These are phyloP conservation scores for Lycaena phlaeas DNA, from an alignment of 2,888 invertebrate species.

Conservation along the genomic window DNA sequence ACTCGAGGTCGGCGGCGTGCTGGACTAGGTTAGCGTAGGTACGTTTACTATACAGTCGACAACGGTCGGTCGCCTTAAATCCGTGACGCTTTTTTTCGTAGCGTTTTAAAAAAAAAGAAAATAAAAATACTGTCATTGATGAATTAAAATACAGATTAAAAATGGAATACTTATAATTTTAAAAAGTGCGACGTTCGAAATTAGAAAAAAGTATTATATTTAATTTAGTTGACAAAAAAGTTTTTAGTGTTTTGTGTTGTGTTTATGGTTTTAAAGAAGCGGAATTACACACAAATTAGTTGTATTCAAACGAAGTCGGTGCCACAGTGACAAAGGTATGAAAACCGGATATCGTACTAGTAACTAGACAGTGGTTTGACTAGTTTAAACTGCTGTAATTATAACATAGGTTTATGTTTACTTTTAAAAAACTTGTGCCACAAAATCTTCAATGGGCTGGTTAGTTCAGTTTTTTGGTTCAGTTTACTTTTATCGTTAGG, in stretches of 20 bases:
- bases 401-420: slow-evolving; percentile 22
- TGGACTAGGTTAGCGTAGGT: slow-evolving; percentile 35
- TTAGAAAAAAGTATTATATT: slow-evolving; percentile 12
- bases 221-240: slow-evolving; percentile 28
- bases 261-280: slow-evolving; percentile 39
- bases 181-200: slow-evolving; percentile 8
- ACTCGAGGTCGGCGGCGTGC: slow-evolving; percentile 41
- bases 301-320: slow-evolving; percentile 39
- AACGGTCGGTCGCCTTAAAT: slow-evolving; percentile 53
- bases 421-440: background rate
- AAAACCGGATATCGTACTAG: slow-evolving; percentile 54
- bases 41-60: slow-evolving; percentile 55
- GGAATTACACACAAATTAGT: slow-evolving; percentile 20
- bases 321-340: slow-evolving; percentile 60
- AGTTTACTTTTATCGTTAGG: slow-evolving; percentile 1
- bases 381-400: slow-evolving; percentile 45
- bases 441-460: background rate
- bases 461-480: too few species aligned
- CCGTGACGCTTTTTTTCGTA: slow-evolving; percentile 29
- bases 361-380: slow-evolving; percentile 48
- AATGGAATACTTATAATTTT: slow-evolving; percentile 9
- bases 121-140: slow-evolving; percentile 23
- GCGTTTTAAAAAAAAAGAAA: slow-evolving; percentile 28
- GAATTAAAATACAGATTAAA: slow-evolving; percentile 12
- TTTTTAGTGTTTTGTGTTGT: slow-evolving; percentile 56